Evolutionary conservation across 1,140 invertebrate species (phyloP), one percentile per base, ranked within the genome.

Genomic region (Cyrtorhinus lividipennis): DNA sequence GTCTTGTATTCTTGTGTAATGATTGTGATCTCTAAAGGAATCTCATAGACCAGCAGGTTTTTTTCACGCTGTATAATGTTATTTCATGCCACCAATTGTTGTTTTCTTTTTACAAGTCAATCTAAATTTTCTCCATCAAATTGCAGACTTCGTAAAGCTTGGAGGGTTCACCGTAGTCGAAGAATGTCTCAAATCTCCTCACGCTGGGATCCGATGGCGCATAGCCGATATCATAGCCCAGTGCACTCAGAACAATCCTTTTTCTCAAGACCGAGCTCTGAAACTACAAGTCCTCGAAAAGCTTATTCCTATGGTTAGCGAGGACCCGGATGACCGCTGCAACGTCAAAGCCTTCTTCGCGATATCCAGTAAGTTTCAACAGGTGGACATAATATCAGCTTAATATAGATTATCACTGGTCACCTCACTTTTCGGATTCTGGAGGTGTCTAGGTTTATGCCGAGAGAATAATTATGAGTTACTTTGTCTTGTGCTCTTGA

Each of bases 131-230:
- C n/a, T 38, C 30, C 30, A 38, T 15, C 56, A n/a, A n/a, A n/a
- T n/a, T 58, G 23, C 27, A 64, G 65, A 66, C 57, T 66, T 61
- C 46, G 46, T 61, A 8, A 66, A 66, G 59, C 27, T 66, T 30
- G 62, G 62, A 15, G 65, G 65, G 22, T 61, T 66, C 26, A 25
- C 48, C 13, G 46, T 66, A 15, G 25, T 64, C 10, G 38, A 61
- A 12, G 44, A 13, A 12, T 66, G 62, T 44, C 27, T 66, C 22
- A n/a, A 48, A 15, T 61, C 57, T n/a, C 5, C 18, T 25, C 46
- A 24, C 20, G 5, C 62, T 20, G 57, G 48, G 18, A 25, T 66
- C 8, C 63, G 65, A 48, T 66, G 62, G 62, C 44, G 62, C 20
- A 61, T 61, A 27, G 58, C 65, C n/a, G 65, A 66, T n/a, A 48